phyloP scores from a whole-genome alignment of 1,140 invertebrate genomes.

The Archivesica marissinica region DNA sequence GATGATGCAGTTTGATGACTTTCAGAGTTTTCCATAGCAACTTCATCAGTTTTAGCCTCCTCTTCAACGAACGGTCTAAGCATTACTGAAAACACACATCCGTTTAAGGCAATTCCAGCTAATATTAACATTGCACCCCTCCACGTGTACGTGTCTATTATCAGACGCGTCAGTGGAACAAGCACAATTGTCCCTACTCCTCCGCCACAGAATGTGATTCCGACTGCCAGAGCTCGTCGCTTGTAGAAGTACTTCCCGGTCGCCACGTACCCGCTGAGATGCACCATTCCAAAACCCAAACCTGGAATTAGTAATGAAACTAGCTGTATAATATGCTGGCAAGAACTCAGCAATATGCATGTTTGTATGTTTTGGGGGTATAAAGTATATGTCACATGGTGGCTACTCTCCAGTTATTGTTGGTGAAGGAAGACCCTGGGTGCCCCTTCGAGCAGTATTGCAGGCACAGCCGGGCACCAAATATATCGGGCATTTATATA shows the following conservation, averaged over 20 bases:
- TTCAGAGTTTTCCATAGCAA: neutral
- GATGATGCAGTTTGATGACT: too few species aligned
- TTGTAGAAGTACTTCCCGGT: conserved; percentile 10
- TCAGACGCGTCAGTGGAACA: neutral
- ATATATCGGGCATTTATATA: too few species aligned
- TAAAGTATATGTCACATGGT: too few species aligned
- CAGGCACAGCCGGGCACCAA: too few species aligned
- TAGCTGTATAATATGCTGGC: too few species aligned
- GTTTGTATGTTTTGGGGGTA: too few species aligned
- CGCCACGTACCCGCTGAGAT: neutral
- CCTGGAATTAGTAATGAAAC: conserved; percentile 85
- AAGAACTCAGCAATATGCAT: too few species aligned
- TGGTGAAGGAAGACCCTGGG: too few species aligned
- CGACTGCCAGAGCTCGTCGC: conserved; percentile 14
- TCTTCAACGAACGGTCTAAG: neutral
- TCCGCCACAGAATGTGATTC: conserved; percentile 21
- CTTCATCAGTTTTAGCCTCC: neutral
- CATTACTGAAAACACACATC: conserved; percentile 37
- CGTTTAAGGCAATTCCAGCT: neutral
- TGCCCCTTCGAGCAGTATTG: too few species aligned
- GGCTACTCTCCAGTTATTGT: too few species aligned
- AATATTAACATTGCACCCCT: conserved; percentile 17
- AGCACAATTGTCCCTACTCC: conserved; percentile 17
- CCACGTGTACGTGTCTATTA: conserved; percentile 15
- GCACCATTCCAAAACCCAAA: conserved; percentile 2